These are phyloP conservation scores for Tanytarsus gracilentus DNA, from an alignment of 2,888 invertebrate species.

Conservation along the genomic window DNA sequence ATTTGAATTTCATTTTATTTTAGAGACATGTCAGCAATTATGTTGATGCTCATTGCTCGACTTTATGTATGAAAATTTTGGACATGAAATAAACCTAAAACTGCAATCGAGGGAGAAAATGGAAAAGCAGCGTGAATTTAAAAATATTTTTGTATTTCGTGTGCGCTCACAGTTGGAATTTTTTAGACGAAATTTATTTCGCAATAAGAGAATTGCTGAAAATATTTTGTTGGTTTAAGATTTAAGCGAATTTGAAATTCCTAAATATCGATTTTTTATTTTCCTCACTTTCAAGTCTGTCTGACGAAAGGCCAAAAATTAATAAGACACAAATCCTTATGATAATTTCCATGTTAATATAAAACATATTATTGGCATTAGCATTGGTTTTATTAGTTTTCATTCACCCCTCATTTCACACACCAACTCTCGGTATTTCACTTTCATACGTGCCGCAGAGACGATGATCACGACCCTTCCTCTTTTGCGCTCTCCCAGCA, in stretches of 20 bases:
- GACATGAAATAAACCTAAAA: too few relatives aligned
- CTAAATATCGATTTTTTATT: too few relatives aligned
- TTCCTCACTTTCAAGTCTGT: too few relatives aligned
- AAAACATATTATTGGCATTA: slow-evolving; percentile 30
- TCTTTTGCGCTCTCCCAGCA: background rate
- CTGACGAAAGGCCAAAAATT: background rate
- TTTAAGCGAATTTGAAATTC: too few relatives aligned
- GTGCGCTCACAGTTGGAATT: too few relatives aligned
- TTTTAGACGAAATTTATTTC: too few relatives aligned
- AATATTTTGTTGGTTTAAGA: too few relatives aligned
- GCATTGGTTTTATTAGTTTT: slow-evolving; percentile 29
- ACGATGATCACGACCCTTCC: background rate
- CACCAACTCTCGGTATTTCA: background rate
- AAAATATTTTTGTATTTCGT: too few relatives aligned
- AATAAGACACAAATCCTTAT: slow-evolving; percentile 9
- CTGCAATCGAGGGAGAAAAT: too few relatives aligned
- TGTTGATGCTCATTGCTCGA: background rate
- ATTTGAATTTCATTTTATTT: background rate
- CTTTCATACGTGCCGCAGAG: background rate
- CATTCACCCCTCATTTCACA: slow-evolving; percentile 1
- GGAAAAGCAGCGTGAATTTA: too few relatives aligned
- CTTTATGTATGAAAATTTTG: too few relatives aligned
- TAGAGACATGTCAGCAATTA: background rate
- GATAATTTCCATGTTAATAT: slow-evolving; percentile 29
- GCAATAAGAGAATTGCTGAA: too few relatives aligned